A percentile compares a stretch with the other conserved stretches of the same genome.
Conservation (phyloP, 2,113 vertebrate species). For the Otus sunia region DNA sequence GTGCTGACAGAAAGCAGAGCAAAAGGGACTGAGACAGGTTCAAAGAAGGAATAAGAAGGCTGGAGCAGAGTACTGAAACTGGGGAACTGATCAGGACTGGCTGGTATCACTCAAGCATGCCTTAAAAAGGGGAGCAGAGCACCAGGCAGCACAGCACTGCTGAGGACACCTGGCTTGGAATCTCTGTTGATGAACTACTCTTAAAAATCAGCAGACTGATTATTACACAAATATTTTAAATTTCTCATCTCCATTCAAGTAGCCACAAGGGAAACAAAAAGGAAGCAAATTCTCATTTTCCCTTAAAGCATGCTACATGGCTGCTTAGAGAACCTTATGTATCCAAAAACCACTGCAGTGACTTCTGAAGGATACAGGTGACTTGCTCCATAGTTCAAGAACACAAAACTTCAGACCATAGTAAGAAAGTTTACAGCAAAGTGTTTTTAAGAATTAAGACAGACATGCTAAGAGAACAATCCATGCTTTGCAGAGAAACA, state of each 20-base stretch:
- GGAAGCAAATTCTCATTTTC: background rate
- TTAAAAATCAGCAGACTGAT: background rate
- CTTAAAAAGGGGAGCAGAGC: background rate
- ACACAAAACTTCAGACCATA: background rate
- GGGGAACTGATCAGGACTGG: rapidly evolving
- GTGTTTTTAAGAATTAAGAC: background rate
- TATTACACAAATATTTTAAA: background rate
- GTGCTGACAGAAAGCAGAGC: background rate
- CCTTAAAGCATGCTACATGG: background rate
- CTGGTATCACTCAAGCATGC: background rate
- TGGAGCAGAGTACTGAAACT: background rate
- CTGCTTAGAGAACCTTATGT: background rate
- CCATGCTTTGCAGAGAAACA: background rate
- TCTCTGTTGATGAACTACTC: background rate
- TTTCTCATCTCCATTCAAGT: background rate
- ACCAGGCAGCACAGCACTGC: background rate
- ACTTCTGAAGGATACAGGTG: background rate
- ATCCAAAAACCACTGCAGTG: background rate
- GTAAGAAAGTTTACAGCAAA: background rate
- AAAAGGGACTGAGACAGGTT: background rate
- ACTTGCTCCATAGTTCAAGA: background rate
- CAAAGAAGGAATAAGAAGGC: background rate
- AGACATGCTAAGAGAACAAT: background rate
- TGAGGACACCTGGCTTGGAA: background rate
- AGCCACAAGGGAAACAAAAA: background rate